Percentiles rank a stretch among this genome's conserved stretches.
phyloP scores from a whole-genome alignment of 2,113 vertebrate genomes.

The Murina feae region DNA sequence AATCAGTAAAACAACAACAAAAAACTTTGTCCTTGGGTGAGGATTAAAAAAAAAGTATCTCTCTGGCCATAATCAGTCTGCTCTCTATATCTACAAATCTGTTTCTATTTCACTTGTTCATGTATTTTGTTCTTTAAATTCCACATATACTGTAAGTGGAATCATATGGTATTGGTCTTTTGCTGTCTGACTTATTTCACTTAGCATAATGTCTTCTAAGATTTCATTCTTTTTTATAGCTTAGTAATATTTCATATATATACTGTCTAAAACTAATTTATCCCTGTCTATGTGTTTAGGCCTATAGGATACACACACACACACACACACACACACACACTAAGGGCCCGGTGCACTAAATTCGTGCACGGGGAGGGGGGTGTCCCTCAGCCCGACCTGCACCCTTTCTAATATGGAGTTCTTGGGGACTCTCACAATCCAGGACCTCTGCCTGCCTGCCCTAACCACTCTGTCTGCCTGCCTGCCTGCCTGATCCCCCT shows the following conservation, averaged over 20 bases:
- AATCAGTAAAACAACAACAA: background rate
- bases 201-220: background rate
- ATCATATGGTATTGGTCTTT: background rate
- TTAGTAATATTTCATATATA: background rate
- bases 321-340: too few species aligned
- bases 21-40: background rate
- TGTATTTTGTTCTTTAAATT: background rate
- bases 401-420: too few species aligned
- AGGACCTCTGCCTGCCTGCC: too few species aligned
- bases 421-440: too few species aligned
- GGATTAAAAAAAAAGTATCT: background rate
- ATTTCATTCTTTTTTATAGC: background rate
- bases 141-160: background rate
- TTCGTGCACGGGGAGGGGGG: too few species aligned
- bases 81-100: background rate
- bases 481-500: too few species aligned
- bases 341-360: too few species aligned
- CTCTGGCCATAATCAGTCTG: background rate
- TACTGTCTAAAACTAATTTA: too few species aligned
- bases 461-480: too few species aligned
- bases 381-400: too few species aligned
- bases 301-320: too few species aligned
- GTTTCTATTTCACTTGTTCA: background rate
- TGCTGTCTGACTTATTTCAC: background rate
- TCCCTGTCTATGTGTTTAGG: too few species aligned